phyloP scores from a whole-genome alignment of 2,888 invertebrate species.

The Carabus problematicus region DNA sequence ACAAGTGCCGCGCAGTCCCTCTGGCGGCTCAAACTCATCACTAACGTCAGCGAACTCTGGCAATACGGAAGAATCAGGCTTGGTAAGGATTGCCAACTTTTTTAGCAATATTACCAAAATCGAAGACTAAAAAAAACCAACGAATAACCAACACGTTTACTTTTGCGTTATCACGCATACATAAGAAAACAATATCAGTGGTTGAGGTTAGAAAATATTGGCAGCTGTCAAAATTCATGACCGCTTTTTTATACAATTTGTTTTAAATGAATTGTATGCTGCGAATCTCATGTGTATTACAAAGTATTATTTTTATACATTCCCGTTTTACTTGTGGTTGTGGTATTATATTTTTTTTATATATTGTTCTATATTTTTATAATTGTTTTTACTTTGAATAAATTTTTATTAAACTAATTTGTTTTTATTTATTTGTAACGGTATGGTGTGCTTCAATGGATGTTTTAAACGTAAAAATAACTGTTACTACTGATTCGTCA shows the following conservation, averaged over 20 bases:
- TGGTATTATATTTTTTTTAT: constrained; percentile 41
- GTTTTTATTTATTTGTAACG: too few species aligned
- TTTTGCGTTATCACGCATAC: background rate
- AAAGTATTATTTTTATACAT: too few species aligned
- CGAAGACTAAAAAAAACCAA: constrained; percentile 49
- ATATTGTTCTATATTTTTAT: constrained; percentile 23
- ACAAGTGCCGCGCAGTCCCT: constrained; percentile 72
- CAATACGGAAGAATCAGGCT: constrained; percentile 67
- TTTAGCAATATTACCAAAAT: constrained; percentile 55
- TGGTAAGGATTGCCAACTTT: constrained; percentile 73
- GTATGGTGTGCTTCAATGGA: too few species aligned
- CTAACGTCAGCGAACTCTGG: constrained; percentile 65
- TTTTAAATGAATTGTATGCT: background rate
- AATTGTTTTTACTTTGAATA: too few species aligned
- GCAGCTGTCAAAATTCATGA: constrained; percentile 15
- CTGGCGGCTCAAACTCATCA: constrained; percentile 75
- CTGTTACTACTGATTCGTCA: too few species aligned
- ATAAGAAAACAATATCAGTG: background rate
- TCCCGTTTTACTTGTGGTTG: constrained; percentile 26
- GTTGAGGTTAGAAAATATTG: background rate
- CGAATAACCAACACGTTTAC: too few species aligned
- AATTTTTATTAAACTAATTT: too few species aligned
- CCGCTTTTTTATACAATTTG: too few species aligned
- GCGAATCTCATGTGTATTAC: too few species aligned
- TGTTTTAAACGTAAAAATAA: too few species aligned